Base-by-base conservation (phyloP, 1,140 invertebrate species). In the Paralvinella palmiformis region DNA sequence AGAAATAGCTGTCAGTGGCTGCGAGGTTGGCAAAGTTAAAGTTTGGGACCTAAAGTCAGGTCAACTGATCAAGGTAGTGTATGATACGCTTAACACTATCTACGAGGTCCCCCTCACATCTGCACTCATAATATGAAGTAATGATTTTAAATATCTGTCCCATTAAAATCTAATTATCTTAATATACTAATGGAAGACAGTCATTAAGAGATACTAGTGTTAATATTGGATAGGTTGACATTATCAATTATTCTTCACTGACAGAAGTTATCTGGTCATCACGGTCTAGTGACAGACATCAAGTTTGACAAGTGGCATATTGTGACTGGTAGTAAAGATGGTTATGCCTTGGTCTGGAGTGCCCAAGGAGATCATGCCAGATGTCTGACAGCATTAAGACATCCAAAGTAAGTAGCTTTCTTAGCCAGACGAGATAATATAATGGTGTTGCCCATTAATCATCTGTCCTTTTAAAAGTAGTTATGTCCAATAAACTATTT, bases 301-400 rank as follows among this genome's bases (percentile, higher is more conserved):
- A 75, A 74, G 67, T 78, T 79, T 76, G 79, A 81, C 59, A 64
- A 68, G 13, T 81, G 75, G 75, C 79, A 81, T 66, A 80, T 81
- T 45, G 68, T 78, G 17, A 75, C 77, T 36, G 75, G 70, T 27
- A 74, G 76, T 58, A 71, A 69, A 63, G 79, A 81, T 71, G 73
- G 74, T n/a, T 81, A 79, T 68, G 77, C 74, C 17, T 66, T 78
- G 13, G 72, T 72, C 0, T 81, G 76, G 77, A 80, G 76, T 64
- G 66, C 74, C 24, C 69, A 75, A 20, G 79, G 79, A 37, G 64
- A 74, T 29, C 73, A 76, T 64, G 72, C 71, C 57, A 65, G 76
- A 6, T 79, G 77, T 65, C 67, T 81, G 6, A 72, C 69, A 55
- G 75, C 77, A 17, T 68, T 81, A 15, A 68, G 76, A 56, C 79